Conservation (phyloP, 2,797 vertebrate species). For the Avahi laniger region DNA sequence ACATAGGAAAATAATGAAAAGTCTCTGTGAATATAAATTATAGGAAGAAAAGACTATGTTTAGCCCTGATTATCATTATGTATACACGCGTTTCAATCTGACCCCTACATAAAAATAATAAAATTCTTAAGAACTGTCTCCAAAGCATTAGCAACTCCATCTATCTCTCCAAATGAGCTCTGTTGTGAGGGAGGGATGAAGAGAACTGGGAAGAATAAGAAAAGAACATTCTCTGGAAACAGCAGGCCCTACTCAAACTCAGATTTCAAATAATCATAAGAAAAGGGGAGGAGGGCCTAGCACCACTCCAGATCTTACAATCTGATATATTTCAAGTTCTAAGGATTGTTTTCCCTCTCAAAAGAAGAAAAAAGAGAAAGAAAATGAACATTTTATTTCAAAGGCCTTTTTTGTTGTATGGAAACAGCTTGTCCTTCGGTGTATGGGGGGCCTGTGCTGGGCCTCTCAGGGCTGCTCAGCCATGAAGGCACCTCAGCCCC, state of each 20-base stretch:
- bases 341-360: not conserved
- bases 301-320: not conserved
- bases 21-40: slow-evolving; percentile 54
- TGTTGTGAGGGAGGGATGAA: not conserved
- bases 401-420: not conserved
- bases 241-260: not conserved
- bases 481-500: not conserved
- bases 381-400: not conserved
- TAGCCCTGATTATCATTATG: not conserved
- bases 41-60: not conserved
- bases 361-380: not conserved
- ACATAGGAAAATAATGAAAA: slow-evolving; percentile 61
- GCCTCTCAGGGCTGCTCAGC: not conserved
- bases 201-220: not conserved
- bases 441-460: not conserved
- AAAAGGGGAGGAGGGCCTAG: not conserved
- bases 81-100: not conserved
- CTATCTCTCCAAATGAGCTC: slow-evolving; percentile 57
- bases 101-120: not conserved
- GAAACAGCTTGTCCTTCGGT: not conserved
- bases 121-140: slow-evolving; percentile 42
- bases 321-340: not conserved
- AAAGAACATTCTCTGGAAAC: slow-evolving; percentile 9
- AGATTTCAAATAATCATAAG: slow-evolving; percentile 13
- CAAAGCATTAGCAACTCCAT: slow-evolving; percentile 57